Evolutionary conservation across 1,140 invertebrate genomes (phyloP).

Genomic region (Anastatus disparis): DNA sequence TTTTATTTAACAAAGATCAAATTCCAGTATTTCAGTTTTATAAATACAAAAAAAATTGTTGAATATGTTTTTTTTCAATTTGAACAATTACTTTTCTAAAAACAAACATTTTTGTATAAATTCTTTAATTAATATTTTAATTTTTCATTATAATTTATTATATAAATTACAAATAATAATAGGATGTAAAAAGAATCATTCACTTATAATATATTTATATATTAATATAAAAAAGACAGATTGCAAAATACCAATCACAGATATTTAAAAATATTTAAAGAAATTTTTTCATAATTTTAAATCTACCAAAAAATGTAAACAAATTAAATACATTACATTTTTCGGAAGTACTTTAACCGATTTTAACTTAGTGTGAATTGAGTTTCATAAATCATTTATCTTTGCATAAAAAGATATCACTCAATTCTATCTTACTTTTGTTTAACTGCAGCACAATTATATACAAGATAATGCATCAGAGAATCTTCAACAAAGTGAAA

Average conservation of each 20-base stretch:
- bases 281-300: background rate
- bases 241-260: constrained; percentile 19
- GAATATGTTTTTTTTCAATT: too few relatives aligned
- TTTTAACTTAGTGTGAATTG: background rate
- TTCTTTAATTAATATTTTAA: too few relatives aligned
- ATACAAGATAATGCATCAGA: constrained; percentile 29
- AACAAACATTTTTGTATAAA: too few relatives aligned
- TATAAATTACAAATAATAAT: too few relatives aligned
- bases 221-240: too few relatives aligned
- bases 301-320: constrained; percentile 16
- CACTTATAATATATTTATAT: too few relatives aligned
- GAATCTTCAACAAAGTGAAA: constrained; percentile 7
- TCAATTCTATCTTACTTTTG: background rate
- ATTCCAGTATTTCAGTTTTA: too few relatives aligned
- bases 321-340: constrained; percentile 12
- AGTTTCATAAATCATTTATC: background rate
- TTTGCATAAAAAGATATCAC: background rate
- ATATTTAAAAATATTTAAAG: background rate
- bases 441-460: constrained; percentile 17
- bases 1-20: too few relatives aligned
- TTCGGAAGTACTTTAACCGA: constrained; percentile 18
- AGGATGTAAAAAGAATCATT: too few relatives aligned
- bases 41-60: too few relatives aligned
- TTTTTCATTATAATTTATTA: too few relatives aligned
- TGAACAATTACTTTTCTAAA: too few relatives aligned